phyloP scores from a whole-genome alignment of 1,140 invertebrate species.

The Sesamia nonagrioides region DNA sequence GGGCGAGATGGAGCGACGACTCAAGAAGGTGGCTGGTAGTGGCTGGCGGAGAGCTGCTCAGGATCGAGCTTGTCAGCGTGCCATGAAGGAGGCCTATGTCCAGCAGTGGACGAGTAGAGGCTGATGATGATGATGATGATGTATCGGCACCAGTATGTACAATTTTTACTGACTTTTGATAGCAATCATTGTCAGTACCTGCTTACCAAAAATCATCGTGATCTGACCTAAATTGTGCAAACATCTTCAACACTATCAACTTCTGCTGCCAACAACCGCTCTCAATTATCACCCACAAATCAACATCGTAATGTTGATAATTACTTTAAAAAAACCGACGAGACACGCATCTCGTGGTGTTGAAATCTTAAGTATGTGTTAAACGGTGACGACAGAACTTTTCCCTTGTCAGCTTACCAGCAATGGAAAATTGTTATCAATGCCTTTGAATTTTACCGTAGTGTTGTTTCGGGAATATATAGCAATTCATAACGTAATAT shows the following conservation, averaged over 20 bases:
- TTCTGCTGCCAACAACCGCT: neutral
- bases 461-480: neutral
- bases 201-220: neutral
- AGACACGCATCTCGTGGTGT: neutral
- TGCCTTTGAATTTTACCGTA: neutral
- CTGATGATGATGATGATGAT: too few relatives aligned
- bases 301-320: neutral
- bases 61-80: too few relatives aligned
- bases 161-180: too few relatives aligned
- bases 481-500: neutral
- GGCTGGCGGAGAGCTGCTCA: too few relatives aligned
- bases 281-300: neutral
- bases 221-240: constrained; percentile 4
- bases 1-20: too few relatives aligned
- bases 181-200: too few relatives aligned
- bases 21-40: too few relatives aligned
- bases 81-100: too few relatives aligned
- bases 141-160: too few relatives aligned
- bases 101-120: too few relatives aligned
- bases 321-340: neutral
- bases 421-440: neutral
- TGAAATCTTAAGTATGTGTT: constrained; percentile 25
- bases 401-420: constrained; percentile 25
- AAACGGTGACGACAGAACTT: neutral
- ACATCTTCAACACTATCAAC: neutral